Percentiles rank a stretch among this genome's conserved stretches.
Conservation (phyloP, 2,797 vertebrate species). For the Orestias chungarensis region DNA sequence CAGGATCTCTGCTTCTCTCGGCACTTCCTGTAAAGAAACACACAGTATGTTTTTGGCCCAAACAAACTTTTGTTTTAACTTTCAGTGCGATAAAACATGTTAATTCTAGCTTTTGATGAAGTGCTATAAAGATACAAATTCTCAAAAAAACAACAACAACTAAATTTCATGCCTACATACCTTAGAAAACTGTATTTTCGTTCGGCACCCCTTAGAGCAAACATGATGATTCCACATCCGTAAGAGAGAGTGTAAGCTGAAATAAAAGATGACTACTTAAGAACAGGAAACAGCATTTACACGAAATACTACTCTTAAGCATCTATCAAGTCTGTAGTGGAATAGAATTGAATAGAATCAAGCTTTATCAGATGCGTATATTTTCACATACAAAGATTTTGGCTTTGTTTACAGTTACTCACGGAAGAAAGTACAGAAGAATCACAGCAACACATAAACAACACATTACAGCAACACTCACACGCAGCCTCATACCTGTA, state of each 20-base stretch:
- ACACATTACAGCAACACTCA: no score
- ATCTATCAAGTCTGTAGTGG: background rate
- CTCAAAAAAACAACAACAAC: background rate
- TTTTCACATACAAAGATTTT: no score
- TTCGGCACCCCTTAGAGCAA: constrained; percentile 66
- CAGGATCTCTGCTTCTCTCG: background rate
- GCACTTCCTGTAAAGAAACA: constrained; percentile 36
- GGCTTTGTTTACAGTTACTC: no score
- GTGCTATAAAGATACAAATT: background rate
- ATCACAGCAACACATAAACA: no score
- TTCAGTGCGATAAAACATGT: background rate
- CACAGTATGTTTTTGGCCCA: no score
- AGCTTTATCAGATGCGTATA: no score
- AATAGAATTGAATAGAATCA: no score
- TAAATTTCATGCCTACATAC: constrained; percentile 34
- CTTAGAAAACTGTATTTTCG: constrained; percentile 64
- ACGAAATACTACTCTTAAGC: background rate
- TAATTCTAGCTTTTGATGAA: background rate
- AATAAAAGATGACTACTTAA: constrained; percentile 34
- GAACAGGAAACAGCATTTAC: background rate
- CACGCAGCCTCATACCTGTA: no score
- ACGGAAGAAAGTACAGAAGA: no score
- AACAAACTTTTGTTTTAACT: background rate
- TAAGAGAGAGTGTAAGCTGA: constrained; percentile 72
- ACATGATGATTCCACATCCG: constrained; percentile 69